phyloP scores from a whole-genome alignment of 2,113 vertebrate species.

The Anarhynchus alexandrinus region DNA sequence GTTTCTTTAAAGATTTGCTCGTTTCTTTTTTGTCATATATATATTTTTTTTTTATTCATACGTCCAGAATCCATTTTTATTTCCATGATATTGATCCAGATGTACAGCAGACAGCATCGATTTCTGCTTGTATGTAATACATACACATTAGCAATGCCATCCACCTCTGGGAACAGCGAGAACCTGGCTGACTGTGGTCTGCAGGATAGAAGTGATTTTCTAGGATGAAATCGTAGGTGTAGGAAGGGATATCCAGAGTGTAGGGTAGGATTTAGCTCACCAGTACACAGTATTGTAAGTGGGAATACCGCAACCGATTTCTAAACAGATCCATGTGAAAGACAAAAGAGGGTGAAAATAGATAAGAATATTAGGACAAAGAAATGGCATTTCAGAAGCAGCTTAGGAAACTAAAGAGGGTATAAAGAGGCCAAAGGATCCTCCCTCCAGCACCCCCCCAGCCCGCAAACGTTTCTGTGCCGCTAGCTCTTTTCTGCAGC shows the following conservation, averaged over 20 bases:
- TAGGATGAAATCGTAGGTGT: background rate
- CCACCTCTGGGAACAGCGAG: background rate
- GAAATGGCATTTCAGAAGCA: background rate
- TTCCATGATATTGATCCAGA: conserved; percentile 28
- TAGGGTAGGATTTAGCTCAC: background rate
- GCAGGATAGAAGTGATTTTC: background rate
- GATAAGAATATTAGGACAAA: background rate
- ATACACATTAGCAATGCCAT: background rate
- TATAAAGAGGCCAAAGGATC: background rate
- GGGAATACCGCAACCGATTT: background rate
- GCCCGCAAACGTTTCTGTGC: background rate
- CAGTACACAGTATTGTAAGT: background rate
- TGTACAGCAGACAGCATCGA: conserved; percentile 18
- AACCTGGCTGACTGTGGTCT: background rate
- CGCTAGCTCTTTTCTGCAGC: background rate
- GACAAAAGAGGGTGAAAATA: background rate
- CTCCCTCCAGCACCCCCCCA: background rate
- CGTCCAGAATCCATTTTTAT: conserved; percentile 36
- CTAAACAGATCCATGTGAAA: background rate
- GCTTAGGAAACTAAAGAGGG: background rate
- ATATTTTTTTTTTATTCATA: background rate
- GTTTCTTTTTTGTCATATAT: background rate
- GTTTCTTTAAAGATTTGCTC: conserved; percentile 32
- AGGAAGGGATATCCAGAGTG: background rate
- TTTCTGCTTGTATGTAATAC: conserved; percentile 15